Evolutionary conservation across 2,797 vertebrate genomes (phyloP).

Genomic region (Lepidocolaptes lacrymiger): DNA sequence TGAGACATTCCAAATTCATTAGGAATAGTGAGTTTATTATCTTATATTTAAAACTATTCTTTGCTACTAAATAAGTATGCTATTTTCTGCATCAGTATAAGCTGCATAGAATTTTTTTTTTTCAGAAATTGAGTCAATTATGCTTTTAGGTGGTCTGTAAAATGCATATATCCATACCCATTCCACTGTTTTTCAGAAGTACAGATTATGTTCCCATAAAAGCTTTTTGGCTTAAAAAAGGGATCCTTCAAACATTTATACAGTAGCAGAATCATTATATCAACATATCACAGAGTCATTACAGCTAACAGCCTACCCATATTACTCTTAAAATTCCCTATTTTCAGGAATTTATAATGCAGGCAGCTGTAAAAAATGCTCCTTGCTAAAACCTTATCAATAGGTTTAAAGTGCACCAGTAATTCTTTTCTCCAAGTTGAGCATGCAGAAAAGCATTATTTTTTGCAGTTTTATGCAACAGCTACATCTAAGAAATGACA

Average conservation of each 20-base stretch:
- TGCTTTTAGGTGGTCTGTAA: background rate
- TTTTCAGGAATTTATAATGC: conserved; percentile 34
- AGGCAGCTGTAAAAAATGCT: background rate
- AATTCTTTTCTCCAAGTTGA: background rate
- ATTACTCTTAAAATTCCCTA: background rate
- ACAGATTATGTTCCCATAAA: background rate
- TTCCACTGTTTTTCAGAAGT: background rate
- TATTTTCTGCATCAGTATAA: background rate
- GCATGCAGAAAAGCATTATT: background rate
- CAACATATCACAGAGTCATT: background rate
- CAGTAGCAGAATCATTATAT: conserved; percentile 5
- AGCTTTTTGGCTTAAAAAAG: conserved; percentile 12
- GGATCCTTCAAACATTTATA: background rate
- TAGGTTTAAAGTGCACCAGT: background rate
- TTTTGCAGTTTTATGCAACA: background rate
- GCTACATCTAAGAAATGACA: background rate
- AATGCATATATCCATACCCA: background rate
- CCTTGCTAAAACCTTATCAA: background rate
- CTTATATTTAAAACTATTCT: background rate
- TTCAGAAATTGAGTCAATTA: background rate
- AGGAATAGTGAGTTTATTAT: background rate
- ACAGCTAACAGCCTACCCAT: background rate
- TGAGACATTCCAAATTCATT: background rate
- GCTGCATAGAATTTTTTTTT: background rate
- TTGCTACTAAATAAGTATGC: background rate